Percentiles rank a stretch among this genome's conserved stretches.
These are phyloP conservation scores for Halichoerus grypus DNA, from an alignment of 2,113 vertebrate genomes.

Conservation along the genomic window DNA sequence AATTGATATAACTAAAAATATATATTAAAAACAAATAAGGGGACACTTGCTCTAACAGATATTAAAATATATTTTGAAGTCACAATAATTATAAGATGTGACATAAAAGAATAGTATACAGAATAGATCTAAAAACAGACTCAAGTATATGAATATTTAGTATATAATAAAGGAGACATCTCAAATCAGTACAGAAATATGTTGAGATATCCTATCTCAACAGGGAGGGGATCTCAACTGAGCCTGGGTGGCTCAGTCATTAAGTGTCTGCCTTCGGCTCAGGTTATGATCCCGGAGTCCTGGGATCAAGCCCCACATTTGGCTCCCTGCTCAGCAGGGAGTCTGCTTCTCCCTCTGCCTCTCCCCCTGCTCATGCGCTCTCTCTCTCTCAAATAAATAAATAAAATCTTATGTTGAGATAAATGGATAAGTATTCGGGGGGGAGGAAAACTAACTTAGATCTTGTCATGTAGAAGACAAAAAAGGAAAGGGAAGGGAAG, in stretches of 20 bases:
- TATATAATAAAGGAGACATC: not conserved
- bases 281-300: not conserved
- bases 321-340: not conserved
- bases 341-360: not conserved
- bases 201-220: not conserved
- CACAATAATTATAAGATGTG: conserved; percentile 35
- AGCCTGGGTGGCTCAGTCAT: not conserved
- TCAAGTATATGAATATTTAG: conserved; percentile 50
- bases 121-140: not conserved
- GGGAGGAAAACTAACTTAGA: not conserved
- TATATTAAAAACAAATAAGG: conserved; percentile 14
- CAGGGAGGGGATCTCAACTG: too few species aligned
- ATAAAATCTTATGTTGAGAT: conserved; percentile 6
- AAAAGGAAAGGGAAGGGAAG: not conserved
- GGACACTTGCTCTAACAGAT: not conserved
- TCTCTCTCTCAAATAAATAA: not conserved
- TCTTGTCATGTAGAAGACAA: not conserved
- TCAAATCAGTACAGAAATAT: not conserved
- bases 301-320: not conserved
- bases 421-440: conserved; percentile 3
- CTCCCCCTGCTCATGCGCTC: not conserved
- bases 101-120: conserved; percentile 45
- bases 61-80: conserved; percentile 52
- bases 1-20: conserved; percentile 20
- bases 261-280: not conserved